These are phyloP conservation scores for Clunio marinus DNA, from an alignment of 2,888 invertebrate genomes.

Conservation along the genomic window DNA sequence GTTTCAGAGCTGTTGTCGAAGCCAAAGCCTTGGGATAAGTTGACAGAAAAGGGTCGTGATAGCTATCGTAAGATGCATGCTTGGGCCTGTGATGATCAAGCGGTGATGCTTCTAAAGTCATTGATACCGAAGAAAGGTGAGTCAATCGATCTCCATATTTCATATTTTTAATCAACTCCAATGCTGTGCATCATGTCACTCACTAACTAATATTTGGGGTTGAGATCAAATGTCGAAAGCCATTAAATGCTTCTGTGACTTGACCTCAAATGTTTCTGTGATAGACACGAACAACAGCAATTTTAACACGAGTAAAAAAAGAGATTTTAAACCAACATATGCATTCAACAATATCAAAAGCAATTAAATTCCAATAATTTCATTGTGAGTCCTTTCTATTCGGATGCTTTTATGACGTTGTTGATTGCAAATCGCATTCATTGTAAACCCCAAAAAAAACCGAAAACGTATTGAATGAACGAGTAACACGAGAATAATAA, in stretches of 20 bases:
- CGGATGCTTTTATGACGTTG: conserved; percentile 27
- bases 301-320: background rate
- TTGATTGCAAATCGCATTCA: conserved; percentile 36
- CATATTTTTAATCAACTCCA: background rate
- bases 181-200: background rate
- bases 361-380: conserved; percentile 39
- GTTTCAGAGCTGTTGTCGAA: conserved; percentile 97
- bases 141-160: too few relatives aligned
- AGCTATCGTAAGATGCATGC: conserved; percentile 99
- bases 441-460: background rate
- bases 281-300: background rate
- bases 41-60: conserved; percentile 98
- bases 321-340: conserved; percentile 8
- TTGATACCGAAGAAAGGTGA: conserved; percentile 97
- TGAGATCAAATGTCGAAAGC: conserved; percentile 24
- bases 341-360: conserved; percentile 38
- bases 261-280: background rate
- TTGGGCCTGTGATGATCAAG: conserved; percentile 97
- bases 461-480: background rate
- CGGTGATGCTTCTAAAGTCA: conserved; percentile 94
- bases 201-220: background rate
- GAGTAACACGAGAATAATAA: background rate
- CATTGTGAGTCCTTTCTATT: conserved; percentile 10
- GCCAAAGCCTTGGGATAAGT: conserved; percentile 99
- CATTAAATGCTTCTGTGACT: background rate